Percentiles rank a stretch among this genome's conserved stretches.
Conservation (phyloP, 2,797 vertebrate species). For the Mustela erminea region DNA sequence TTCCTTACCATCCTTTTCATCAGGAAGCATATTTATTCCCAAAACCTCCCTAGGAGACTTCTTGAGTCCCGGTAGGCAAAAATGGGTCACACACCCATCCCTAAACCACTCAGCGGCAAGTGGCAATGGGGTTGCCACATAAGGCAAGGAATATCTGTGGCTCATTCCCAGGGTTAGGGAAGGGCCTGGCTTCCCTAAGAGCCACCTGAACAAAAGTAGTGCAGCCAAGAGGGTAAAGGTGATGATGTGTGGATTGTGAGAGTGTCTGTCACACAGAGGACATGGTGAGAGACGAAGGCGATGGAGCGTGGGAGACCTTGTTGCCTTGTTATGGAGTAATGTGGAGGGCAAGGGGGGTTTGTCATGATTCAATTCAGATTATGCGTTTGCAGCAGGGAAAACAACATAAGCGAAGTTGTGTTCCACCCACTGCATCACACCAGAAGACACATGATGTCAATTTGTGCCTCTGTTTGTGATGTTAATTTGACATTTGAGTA, state of each 20-base stretch:
- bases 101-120: neutral
- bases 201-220: neutral
- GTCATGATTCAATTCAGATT: neutral
- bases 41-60: neutral
- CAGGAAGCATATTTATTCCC: neutral
- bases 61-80: neutral
- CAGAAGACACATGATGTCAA: neutral
- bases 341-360: neutral
- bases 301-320: neutral
- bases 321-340: neutral
- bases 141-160: neutral
- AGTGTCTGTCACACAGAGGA: neutral
- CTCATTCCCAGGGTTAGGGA: neutral
- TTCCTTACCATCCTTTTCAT: neutral
- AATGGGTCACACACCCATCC: neutral
- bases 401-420: neutral
- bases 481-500: neutral
- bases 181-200: neutral
- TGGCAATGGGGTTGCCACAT: neutral
- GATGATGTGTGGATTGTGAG: neutral
- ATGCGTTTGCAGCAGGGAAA: neutral
- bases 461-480: neutral
- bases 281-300: neutral
- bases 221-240: neutral
- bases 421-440: neutral